A percentile compares a stretch with the other conserved stretches of the same genome.
Conservation (phyloP, 2,797 vertebrate species). For the Microchirus variegatus region DNA sequence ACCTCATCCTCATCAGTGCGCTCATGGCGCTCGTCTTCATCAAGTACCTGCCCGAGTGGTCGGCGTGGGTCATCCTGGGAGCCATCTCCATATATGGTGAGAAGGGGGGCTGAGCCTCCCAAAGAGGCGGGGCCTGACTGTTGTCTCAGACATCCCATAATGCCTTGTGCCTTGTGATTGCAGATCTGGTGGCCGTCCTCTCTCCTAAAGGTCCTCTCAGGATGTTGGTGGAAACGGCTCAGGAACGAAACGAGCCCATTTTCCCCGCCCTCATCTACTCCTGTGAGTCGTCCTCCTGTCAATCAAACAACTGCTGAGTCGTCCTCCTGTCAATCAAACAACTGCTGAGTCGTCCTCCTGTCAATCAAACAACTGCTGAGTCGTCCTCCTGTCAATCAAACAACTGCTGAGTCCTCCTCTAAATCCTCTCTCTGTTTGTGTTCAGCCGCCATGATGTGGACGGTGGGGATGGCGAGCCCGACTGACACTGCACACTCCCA, state of each 20-base stretch:
- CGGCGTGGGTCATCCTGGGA: constrained; percentile 95
- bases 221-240: constrained; percentile 96
- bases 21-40: constrained; percentile 98
- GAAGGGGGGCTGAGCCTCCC: constrained; percentile 20
- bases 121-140: neutral
- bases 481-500: constrained; percentile 36
- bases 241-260: constrained; percentile 96
- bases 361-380: constrained; percentile 68
- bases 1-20: constrained; percentile 95
- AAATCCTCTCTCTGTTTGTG: neutral
- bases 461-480: constrained; percentile 92
- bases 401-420: neutral
- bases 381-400: neutral
- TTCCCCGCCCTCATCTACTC: constrained; percentile 97
- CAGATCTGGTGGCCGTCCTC: constrained; percentile 93
- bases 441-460: constrained; percentile 96
- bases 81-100: constrained; percentile 95
- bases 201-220: constrained; percentile 92
- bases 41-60: constrained; percentile 96
- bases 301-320: too few species aligned
- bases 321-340: too few species aligned
- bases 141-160: constrained; percentile 23
- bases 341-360: neutral
- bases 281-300: constrained; percentile 77
- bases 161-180: constrained; percentile 36